A percentile compares a stretch with the other conserved stretches of the same genome.
Evolutionary conservation across 2,797 vertebrate genomes (phyloP).

Genomic region (Myiotriccus ornatus): DNA sequence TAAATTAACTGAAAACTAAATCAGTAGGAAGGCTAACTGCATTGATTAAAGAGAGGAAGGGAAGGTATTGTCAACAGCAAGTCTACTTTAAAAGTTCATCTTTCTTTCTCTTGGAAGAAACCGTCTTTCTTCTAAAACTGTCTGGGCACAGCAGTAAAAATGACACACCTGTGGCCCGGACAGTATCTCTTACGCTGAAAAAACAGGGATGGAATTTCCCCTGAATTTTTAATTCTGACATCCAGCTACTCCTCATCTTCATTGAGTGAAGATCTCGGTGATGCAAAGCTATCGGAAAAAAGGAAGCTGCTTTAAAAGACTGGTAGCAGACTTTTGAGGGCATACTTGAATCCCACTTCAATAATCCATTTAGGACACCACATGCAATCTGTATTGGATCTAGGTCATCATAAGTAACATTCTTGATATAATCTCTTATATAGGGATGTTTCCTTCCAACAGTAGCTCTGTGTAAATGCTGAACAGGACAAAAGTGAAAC

Average conservation of each 20-base stretch:
- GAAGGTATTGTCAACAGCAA: background rate
- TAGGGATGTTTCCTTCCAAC: background rate
- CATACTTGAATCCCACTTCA: background rate
- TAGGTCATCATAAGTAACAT: background rate
- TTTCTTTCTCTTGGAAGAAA: background rate
- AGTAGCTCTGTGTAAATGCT: background rate
- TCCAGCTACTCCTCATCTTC: background rate
- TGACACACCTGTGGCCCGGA: background rate
- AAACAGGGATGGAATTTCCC: background rate
- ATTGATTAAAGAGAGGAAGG: background rate
- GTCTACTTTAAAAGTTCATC: background rate
- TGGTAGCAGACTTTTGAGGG: background rate
- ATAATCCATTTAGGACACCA: background rate
- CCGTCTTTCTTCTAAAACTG: background rate
- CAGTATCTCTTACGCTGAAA: background rate
- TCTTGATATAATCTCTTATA: background rate
- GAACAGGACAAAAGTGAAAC: background rate
- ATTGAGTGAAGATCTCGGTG: accelerated
- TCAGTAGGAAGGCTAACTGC: background rate
- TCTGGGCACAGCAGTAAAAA: background rate
- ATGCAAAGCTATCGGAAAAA: background rate
- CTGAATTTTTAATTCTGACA: background rate
- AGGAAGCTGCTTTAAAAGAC: background rate
- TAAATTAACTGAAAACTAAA: constrained; percentile 36
- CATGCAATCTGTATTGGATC: background rate